Conservation (phyloP, 2,888 invertebrate species). For the Dryadula phaetusa region DNA sequence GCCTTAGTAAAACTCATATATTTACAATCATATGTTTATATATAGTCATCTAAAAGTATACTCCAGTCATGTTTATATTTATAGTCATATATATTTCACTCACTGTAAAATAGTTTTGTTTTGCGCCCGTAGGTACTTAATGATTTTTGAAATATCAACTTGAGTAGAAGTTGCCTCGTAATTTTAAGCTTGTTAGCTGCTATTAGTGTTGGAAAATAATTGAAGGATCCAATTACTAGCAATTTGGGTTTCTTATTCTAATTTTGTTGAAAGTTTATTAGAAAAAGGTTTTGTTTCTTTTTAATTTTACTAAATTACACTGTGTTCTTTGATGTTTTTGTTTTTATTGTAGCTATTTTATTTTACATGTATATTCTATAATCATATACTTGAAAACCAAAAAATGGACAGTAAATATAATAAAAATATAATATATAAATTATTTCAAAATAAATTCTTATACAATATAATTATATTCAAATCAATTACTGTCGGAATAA, state of each 20-base stretch:
- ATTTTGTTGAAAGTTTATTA: not conserved
- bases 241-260: constrained; percentile 4
- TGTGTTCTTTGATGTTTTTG: too few species aligned
- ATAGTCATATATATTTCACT: constrained; percentile 7
- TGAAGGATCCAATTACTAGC: constrained; percentile 22
- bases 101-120: constrained; percentile 21
- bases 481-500: too few species aligned
- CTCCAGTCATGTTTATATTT: constrained; percentile 4
- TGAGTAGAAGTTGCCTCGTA: constrained; percentile 15
- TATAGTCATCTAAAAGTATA: not conserved
- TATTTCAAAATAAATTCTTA: too few species aligned
- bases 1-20: not conserved
- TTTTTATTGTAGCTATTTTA: too few species aligned
- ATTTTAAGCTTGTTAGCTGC: constrained; percentile 17
- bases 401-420: too few species aligned
- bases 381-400: too few species aligned
- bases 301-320: not conserved
- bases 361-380: too few species aligned
- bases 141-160: constrained; percentile 18
- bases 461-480: too few species aligned
- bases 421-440: too few species aligned
- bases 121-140: constrained; percentile 11
- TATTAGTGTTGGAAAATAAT: constrained; percentile 21
- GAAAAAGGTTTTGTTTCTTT: not conserved
- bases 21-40: not conserved